Conservation (phyloP, 2,888 invertebrate genomes). For the Machimus rusticus region DNA sequence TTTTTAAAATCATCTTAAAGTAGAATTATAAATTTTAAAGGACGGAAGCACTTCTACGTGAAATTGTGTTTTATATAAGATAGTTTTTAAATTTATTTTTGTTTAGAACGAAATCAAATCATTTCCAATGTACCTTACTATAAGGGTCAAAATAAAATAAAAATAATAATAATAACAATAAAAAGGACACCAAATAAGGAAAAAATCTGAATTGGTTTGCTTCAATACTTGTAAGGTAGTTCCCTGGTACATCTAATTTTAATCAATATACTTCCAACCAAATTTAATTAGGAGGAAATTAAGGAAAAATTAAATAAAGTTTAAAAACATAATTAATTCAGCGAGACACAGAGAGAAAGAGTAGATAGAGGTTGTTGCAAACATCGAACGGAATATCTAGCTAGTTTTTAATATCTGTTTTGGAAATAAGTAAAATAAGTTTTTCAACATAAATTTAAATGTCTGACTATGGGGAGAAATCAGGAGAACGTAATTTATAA, state of each 20-base stretch:
- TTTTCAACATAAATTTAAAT: not conserved
- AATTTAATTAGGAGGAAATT: not conserved
- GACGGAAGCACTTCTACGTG: not conserved
- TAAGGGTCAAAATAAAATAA: constrained; percentile 47
- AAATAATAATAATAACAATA: not conserved
- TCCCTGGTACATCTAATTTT: not conserved
- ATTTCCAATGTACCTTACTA: constrained; percentile 53
- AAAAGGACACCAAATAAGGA: not conserved
- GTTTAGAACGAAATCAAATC: constrained; percentile 39
- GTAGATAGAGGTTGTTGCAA: constrained; percentile 8
- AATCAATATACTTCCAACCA: not conserved
- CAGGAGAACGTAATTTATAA: not conserved
- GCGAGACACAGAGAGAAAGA: constrained; percentile 23
- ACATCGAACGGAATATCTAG: constrained; percentile 19
- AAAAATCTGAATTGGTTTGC: not conserved
- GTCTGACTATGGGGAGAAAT: not conserved
- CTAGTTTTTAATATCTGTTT: not conserved
- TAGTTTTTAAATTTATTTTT: not conserved
- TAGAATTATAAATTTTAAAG: not conserved
- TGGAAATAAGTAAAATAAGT: not conserved
- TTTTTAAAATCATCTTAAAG: not conserved
- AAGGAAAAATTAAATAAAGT: not conserved
- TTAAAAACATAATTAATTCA: not conserved
- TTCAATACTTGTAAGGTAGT: not conserved
- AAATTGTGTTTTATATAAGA: not conserved